phyloP scores from a whole-genome alignment of 2,113 vertebrate species.

The Vireo altiloquus region DNA sequence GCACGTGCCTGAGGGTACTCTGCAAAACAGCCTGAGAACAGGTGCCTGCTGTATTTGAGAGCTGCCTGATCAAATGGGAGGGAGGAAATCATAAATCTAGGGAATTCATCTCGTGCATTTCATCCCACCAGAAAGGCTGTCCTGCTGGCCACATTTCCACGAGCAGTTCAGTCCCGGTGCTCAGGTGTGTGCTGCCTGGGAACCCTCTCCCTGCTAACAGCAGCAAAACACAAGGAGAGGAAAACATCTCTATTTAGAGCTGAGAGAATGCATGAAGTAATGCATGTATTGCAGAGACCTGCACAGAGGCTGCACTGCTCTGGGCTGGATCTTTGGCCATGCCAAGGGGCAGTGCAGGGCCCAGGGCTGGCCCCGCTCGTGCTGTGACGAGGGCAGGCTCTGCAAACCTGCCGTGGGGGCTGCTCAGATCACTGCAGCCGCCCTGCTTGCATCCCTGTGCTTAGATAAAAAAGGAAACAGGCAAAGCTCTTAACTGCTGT shows the following conservation, averaged over 20 bases:
- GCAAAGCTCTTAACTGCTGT: background rate
- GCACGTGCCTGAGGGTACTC: background rate
- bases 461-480: background rate
- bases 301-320: background rate
- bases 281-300: background rate
- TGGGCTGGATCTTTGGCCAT: background rate
- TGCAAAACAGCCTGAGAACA: background rate
- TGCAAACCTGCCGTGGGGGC: background rate
- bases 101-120: background rate
- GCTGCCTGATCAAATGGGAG: background rate
- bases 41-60: constrained; percentile 2
- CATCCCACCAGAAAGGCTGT: background rate
- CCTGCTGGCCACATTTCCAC: accelerated
- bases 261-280: background rate
- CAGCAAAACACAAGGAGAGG: background rate
- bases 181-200: background rate
- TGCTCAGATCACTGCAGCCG: background rate
- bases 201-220: background rate
- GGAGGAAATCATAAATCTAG: background rate
- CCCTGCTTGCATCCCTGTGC: background rate
- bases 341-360: background rate
- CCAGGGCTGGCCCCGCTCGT: background rate
- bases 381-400: accelerated
- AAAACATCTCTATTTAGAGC: background rate
- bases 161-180: accelerated